These are phyloP conservation scores for Gymnopithys bicolor DNA, from an alignment of 2,797 vertebrate genomes.

Conservation along the genomic window DNA sequence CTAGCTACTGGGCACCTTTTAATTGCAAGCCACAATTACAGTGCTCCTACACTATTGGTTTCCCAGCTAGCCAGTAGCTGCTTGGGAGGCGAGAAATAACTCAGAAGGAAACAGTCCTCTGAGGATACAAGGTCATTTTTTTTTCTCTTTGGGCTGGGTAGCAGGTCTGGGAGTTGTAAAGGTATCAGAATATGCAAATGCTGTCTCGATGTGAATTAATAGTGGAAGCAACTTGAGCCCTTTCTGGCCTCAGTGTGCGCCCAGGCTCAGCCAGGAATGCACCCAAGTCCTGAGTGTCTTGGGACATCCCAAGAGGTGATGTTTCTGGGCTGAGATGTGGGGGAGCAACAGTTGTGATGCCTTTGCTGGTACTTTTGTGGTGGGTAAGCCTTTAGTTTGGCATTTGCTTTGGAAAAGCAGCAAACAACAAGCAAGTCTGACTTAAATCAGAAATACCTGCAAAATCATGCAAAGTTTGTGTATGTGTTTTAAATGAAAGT, in stretches of 20 bases:
- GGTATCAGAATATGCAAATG: not conserved
- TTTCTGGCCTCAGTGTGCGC: not conserved
- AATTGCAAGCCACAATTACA: not conserved
- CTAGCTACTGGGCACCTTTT: not conserved
- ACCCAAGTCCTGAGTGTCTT: rapidly evolving
- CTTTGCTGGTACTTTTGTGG: not conserved
- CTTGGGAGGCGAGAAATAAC: not conserved
- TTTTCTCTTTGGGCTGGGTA: not conserved
- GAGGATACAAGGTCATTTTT: not conserved
- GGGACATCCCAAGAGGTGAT: no score
- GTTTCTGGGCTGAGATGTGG: not conserved
- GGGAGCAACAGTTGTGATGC: not conserved
- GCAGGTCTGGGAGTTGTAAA: not conserved
- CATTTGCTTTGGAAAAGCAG: not conserved
- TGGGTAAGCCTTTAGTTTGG: slow-evolving; percentile 13
- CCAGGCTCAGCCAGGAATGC: not conserved
- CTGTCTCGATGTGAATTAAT: rapidly evolving
- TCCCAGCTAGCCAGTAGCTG: not conserved
- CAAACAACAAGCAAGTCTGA: slow-evolving; percentile 69
- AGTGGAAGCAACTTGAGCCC: not conserved
- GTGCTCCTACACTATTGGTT: not conserved
- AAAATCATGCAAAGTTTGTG: slow-evolving; percentile 31
- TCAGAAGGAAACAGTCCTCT: not conserved
- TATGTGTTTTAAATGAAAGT: slow-evolving; percentile 38
- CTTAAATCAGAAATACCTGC: slow-evolving; percentile 75